phyloP scores from a whole-genome alignment of 2,888 invertebrate genomes.

The Atethmia centrago region DNA sequence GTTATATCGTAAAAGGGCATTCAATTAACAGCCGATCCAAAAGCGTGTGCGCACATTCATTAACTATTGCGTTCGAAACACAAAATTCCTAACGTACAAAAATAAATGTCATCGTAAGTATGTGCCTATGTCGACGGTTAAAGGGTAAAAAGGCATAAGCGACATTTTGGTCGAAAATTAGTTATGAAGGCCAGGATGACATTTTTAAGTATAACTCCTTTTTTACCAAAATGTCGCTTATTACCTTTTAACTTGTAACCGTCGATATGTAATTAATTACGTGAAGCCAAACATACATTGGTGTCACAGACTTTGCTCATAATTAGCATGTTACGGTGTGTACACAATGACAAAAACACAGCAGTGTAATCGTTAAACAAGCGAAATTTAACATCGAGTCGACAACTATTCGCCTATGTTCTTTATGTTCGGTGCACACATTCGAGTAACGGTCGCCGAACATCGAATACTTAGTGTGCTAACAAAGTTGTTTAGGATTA shows the following conservation, averaged over 20 bases:
- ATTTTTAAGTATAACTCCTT: no score
- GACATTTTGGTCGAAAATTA: no score
- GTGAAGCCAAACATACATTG: slow-evolving; percentile 65
- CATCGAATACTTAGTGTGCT: slow-evolving; percentile 43
- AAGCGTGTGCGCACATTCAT: slow-evolving; percentile 42
- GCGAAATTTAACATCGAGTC: slow-evolving; percentile 72
- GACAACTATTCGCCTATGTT: slow-evolving; percentile 66
- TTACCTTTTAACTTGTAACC: no score
- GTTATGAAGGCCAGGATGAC: no score
- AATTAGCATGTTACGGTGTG: slow-evolving; percentile 76
- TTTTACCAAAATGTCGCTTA: no score
- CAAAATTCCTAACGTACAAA: slow-evolving; percentile 41
- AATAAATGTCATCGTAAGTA: slow-evolving; percentile 56
- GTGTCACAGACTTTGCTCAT: slow-evolving; percentile 76
- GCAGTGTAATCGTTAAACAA: slow-evolving; percentile 73
- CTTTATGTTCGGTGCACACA: slow-evolving; percentile 52
- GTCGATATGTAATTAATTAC: slow-evolving; percentile 71
- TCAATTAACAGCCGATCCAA: slow-evolving; percentile 32
- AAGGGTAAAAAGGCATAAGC: no score
- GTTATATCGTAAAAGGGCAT: slow-evolving; percentile 42
- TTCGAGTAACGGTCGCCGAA: slow-evolving; percentile 62
- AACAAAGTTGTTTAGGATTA: slow-evolving; percentile 47
- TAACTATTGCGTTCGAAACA: slow-evolving; percentile 39
- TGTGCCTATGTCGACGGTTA: no score
- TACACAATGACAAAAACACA: slow-evolving; percentile 72